Conservation (phyloP, 2,113 vertebrate genomes). For the Dendropsophus ebraccatus region DNA sequence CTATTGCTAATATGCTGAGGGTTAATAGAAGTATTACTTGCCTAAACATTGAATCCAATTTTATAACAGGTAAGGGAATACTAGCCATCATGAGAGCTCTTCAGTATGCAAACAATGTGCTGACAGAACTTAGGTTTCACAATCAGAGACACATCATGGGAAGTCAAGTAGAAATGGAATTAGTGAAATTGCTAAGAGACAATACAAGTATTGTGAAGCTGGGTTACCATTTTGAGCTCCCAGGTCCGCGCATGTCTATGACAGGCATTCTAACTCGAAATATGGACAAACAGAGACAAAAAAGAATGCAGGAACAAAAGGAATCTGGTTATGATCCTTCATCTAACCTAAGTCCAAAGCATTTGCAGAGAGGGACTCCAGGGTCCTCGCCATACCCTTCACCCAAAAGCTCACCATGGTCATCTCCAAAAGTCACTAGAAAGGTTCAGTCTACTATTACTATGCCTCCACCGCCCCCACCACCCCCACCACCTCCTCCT, state of each 20-base stretch:
- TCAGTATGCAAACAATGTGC: slow-evolving; percentile 78
- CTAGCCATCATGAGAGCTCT: slow-evolving; percentile 89
- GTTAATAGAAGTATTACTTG: slow-evolving; percentile 85
- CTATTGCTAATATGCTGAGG: slow-evolving; percentile 86
- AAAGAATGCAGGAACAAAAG: slow-evolving; percentile 86
- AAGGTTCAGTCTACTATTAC: slow-evolving; percentile 71
- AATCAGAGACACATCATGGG: slow-evolving; percentile 98
- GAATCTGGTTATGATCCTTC: slow-evolving; percentile 68
- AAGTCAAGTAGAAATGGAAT: slow-evolving; percentile 97
- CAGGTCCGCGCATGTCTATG: slow-evolving; percentile 96
- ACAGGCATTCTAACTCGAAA: slow-evolving; percentile 92
- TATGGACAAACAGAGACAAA: slow-evolving; percentile 93
- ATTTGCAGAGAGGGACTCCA: slow-evolving; percentile 82
- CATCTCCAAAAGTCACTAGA: slow-evolving; percentile 83
- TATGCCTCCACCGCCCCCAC: slow-evolving; percentile 64
- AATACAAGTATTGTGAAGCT: slow-evolving; percentile 89
- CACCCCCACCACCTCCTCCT: slow-evolving; percentile 61
- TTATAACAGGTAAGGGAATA: slow-evolving; percentile 90
- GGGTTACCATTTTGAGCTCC: slow-evolving; percentile 95
- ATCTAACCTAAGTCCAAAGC: slow-evolving; percentile 77
- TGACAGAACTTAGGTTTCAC: slow-evolving; percentile 95
- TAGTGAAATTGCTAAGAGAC: slow-evolving; percentile 89
- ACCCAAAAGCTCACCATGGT: slow-evolving; percentile 83
- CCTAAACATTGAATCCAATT: slow-evolving; percentile 96
- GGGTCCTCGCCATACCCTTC: slow-evolving; percentile 84